phyloP scores from a whole-genome alignment of 2,888 invertebrate genomes.

The Galerucella nymphaeae region DNA sequence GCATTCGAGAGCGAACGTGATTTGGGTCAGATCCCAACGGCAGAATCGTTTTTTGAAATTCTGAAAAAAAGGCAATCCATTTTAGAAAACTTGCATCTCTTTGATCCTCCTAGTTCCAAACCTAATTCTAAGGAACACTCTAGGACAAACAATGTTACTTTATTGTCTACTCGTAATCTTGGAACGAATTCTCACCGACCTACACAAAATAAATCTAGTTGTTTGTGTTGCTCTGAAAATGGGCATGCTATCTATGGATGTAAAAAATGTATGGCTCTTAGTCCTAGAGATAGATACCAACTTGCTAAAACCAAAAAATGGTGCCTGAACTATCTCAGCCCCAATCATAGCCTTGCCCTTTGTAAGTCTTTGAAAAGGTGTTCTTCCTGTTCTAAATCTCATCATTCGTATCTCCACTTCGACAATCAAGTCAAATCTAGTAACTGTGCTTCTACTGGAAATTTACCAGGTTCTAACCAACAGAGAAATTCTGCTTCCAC shows the following conservation, averaged over 20 bases:
- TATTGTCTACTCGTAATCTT: neutral
- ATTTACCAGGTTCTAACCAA: neutral
- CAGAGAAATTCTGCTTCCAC: neutral
- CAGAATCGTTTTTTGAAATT: slow-evolving; percentile 9
- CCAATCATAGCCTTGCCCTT: neutral
- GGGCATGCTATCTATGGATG: slow-evolving; percentile 8
- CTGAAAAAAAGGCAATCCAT: neutral
- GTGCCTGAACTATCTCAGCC: slow-evolving; percentile 8
- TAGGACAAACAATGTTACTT: neutral
- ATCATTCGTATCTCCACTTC: slow-evolving; percentile 11
- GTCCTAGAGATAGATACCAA: neutral
- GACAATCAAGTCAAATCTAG: neutral
- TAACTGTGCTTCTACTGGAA: neutral
- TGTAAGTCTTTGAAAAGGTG: slow-evolving; percentile 5
- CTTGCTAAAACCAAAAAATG: neutral
- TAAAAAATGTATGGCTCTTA: neutral
- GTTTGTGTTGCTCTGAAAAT: neutral
- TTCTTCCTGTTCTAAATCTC: neutral
- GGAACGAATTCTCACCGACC: too few species aligned
- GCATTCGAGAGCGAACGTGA: slow-evolving; percentile 4
- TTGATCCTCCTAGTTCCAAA: neutral
- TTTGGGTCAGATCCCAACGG: neutral
- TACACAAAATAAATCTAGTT: neutral
- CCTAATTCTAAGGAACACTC: neutral
- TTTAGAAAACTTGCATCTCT: slow-evolving; percentile 6